A percentile compares a stretch with the other conserved stretches of the same genome.
Conservation (phyloP, 1,140 invertebrate genomes). For the Rhagoletis pomonella region DNA sequence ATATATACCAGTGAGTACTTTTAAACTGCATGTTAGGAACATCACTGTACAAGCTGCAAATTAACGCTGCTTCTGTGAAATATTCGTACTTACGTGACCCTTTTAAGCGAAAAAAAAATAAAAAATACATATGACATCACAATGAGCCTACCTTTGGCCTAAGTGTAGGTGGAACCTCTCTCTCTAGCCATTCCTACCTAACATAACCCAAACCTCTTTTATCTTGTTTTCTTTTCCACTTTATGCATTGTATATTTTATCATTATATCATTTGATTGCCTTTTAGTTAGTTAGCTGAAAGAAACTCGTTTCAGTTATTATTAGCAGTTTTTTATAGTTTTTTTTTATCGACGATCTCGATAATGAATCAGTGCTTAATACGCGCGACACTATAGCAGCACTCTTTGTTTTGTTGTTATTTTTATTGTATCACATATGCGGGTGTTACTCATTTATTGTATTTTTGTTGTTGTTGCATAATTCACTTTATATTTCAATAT, state of each 20-base stretch:
- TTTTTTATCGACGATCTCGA: constrained; percentile 11
- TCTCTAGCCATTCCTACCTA: no score
- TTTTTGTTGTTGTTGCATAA: background rate
- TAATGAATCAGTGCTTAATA: constrained; percentile 37
- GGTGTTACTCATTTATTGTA: constrained; percentile 25
- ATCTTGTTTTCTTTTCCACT: background rate
- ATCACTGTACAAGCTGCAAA: no score
- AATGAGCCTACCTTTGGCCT: no score
- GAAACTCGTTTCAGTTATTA: constrained; percentile 28
- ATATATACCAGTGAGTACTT: no score
- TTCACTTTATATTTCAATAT: background rate
- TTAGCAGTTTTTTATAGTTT: background rate
- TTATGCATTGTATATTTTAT: no score
- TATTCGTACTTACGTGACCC: no score
- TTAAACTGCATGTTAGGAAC: no score
- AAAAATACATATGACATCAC: no score
- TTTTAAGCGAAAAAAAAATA: no score
- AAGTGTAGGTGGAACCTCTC: no score
- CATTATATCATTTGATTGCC: background rate
- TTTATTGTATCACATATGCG: constrained; percentile 6
- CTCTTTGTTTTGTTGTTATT: constrained; percentile 8
- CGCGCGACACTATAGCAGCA: background rate
- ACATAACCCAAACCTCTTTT: no score
- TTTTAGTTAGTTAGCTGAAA: background rate
- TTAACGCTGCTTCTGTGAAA: no score